Conservation (phyloP, 2,888 invertebrate species). For the Andrena haemorrhoa region DNA sequence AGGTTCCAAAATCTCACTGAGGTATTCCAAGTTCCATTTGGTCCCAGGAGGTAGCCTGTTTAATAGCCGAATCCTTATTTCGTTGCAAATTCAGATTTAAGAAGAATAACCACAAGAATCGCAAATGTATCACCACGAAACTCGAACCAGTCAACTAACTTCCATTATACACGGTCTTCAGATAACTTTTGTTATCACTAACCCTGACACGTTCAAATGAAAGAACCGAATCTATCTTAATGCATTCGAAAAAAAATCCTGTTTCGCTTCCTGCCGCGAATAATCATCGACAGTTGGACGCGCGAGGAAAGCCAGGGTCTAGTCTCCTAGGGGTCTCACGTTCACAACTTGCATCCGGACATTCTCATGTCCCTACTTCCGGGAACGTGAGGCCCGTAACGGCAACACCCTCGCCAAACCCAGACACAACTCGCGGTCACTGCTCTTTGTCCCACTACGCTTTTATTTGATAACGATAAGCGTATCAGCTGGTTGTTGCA, state of each 20-base stretch:
- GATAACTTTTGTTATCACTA: not conserved
- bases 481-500: not conserved
- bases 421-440: conserved; percentile 66
- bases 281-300: conserved; percentile 55
- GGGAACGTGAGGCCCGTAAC: conserved; percentile 82
- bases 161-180: not conserved
- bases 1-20: too few relatives aligned
- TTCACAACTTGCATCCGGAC: conserved; percentile 81
- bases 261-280: conserved; percentile 49
- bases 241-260: conserved; percentile 13
- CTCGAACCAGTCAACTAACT: not conserved
- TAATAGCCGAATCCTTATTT: not conserved
- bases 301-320: conserved; percentile 65
- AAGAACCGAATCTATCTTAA: conserved; percentile 8
- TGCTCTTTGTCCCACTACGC: conserved; percentile 62
- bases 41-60: too few relatives aligned
- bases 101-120: not conserved
- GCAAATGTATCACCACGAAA: not conserved
- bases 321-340: conserved; percentile 77
- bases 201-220: conserved; percentile 9
- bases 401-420: conserved; percentile 70
- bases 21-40: too few relatives aligned
- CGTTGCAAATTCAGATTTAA: not conserved
- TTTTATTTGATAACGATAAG: conserved; percentile 46
- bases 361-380: conserved; percentile 82